Percentiles rank a stretch among this genome's conserved stretches.
Evolutionary conservation across 2,888 invertebrate species (phyloP).

Genomic region (Hirtodrosophila duncani): DNA sequence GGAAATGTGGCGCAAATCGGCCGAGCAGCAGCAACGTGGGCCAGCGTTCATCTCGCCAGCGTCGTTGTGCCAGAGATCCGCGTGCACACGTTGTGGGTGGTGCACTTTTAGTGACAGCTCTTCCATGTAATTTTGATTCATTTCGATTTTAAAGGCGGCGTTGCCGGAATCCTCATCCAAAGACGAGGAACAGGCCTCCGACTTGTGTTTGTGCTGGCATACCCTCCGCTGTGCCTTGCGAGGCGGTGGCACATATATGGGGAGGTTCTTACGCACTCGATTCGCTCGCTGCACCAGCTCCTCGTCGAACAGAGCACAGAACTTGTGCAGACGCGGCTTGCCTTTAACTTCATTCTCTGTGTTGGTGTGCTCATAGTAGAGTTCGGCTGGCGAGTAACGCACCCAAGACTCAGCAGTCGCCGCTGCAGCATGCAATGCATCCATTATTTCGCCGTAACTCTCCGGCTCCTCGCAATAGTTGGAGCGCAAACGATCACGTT

Average conservation of each 20-base stretch:
- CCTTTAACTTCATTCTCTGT: slow-evolving; percentile 83
- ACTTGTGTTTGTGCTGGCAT: slow-evolving; percentile 87
- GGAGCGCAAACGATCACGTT: slow-evolving; percentile 81
- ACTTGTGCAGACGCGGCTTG: slow-evolving; percentile 83
- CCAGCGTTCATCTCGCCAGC: slow-evolving; percentile 99
- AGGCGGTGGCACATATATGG: slow-evolving; percentile 84
- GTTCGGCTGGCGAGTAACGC: slow-evolving; percentile 93
- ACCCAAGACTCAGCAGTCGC: slow-evolving; percentile 86
- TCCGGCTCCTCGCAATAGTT: slow-evolving; percentile 87
- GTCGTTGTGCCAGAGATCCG: slow-evolving; percentile 98
- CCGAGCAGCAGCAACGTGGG: slow-evolving; percentile 95
- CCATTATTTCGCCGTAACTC: slow-evolving; percentile 85
- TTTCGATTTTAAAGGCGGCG: slow-evolving; percentile 83
- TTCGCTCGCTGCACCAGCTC: slow-evolving; percentile 85
- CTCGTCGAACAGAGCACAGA: slow-evolving; percentile 87
- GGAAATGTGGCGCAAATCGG: slow-evolving; percentile 91
- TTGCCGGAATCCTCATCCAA: slow-evolving; percentile 75
- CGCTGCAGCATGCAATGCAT: slow-evolving; percentile 82
- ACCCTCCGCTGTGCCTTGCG: slow-evolving; percentile 83
- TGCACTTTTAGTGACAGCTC: slow-evolving; percentile 93
- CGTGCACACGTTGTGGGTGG: slow-evolving; percentile 94
- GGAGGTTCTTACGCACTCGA: slow-evolving; percentile 81
- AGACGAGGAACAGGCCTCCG: slow-evolving; percentile 76
- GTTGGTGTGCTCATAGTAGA: slow-evolving; percentile 86
- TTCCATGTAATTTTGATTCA: slow-evolving; percentile 89